These are phyloP conservation scores for Penelope pileata DNA, from an alignment of 2,113 vertebrate genomes.

Conservation along the genomic window DNA sequence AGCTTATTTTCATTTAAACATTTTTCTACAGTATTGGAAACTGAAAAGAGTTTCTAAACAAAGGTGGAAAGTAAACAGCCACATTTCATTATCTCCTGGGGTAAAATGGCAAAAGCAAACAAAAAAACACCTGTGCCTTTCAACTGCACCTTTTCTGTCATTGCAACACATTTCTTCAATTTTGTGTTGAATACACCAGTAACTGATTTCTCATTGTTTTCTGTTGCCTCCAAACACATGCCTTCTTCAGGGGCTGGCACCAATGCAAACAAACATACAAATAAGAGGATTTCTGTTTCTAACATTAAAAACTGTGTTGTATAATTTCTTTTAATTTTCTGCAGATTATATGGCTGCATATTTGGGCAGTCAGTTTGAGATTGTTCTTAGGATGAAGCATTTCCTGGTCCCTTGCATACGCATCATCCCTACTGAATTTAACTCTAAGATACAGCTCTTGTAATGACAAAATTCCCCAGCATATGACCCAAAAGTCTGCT, in stretches of 20 bases:
- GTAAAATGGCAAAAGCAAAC: neutral
- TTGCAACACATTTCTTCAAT: neutral
- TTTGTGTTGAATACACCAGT: neutral
- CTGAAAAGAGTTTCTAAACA: neutral
- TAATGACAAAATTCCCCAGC: neutral
- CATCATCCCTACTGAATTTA: neutral
- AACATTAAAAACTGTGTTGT: neutral
- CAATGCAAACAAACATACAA: neutral
- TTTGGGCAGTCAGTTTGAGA: neutral
- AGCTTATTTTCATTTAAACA: conserved; percentile 28
- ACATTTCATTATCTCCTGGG: neutral
- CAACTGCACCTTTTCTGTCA: neutral
- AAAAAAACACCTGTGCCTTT: conserved; percentile 35
- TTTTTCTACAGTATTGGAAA: conserved; percentile 13
- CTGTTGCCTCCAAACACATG: neutral
- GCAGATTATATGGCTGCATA: accelerated
- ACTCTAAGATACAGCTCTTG: neutral
- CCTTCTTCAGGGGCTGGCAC: neutral
- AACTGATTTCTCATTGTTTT: neutral
- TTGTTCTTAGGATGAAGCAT: neutral
- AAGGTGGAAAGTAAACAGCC: conserved; percentile 1
- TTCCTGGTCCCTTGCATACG: neutral
- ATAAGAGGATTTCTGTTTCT: neutral
- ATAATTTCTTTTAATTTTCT: neutral
- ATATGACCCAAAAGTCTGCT: neutral